Conservation (phyloP, 2,113 vertebrate genomes). For the Caracal caracal region DNA sequence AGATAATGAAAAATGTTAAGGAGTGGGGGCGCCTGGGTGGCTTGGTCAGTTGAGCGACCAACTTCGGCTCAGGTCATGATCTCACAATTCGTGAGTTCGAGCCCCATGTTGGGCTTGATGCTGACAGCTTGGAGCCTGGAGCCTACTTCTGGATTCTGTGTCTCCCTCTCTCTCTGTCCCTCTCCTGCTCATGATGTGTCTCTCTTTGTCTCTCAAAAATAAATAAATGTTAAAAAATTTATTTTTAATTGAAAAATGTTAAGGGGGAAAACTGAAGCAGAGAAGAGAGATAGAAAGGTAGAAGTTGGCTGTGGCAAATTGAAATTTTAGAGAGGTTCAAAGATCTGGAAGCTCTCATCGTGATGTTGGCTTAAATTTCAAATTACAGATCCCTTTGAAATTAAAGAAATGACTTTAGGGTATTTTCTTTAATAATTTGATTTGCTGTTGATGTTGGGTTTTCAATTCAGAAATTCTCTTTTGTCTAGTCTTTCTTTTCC, state of each 20-base stretch:
- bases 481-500: not conserved
- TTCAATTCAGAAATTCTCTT: not conserved
- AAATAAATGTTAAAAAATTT: too few species aligned
- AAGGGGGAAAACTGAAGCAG: not conserved
- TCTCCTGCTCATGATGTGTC: too few species aligned
- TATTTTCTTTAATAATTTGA: not conserved
- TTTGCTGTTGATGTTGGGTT: not conserved
- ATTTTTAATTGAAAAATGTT: not conserved
- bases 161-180: too few species aligned
- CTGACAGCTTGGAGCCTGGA: too few species aligned
- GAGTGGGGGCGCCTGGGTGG: not conserved
- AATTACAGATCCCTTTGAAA: not conserved
- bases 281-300: not conserved
- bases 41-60: too few species aligned
- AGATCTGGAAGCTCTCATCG: not conserved
- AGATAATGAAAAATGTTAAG: not conserved
- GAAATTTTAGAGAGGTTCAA: not conserved
- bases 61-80: too few species aligned
- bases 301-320: accelerated
- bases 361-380: not conserved
- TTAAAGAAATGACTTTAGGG: not conserved
- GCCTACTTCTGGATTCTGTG: too few species aligned
- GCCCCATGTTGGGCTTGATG: too few species aligned
- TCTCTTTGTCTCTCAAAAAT: too few species aligned
- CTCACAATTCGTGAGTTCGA: too few species aligned